Percentiles rank a stretch among this genome's conserved stretches.
These are phyloP conservation scores for Druceiella hillmani DNA, from an alignment of 2,888 invertebrate species.

Conservation along the genomic window DNA sequence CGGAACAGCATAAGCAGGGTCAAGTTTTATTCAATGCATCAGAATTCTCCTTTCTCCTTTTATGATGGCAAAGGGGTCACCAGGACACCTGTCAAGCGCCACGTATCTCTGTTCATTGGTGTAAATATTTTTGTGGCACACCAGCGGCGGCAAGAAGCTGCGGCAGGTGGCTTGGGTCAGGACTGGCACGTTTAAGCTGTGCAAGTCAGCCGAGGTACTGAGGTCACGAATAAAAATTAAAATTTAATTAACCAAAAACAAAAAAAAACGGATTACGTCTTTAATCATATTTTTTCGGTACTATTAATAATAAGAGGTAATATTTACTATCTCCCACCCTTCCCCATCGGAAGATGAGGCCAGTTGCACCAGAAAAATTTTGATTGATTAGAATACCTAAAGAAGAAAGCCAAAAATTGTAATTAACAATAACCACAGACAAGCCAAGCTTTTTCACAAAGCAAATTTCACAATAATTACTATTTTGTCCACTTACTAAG, in stretches of 20 bases:
- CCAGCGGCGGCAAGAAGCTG: constrained; percentile 25
- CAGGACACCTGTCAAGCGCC: constrained; percentile 31
- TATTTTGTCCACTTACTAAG: too few relatives aligned
- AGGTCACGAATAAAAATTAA: constrained; percentile 18
- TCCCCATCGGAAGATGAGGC: constrained; percentile 35
- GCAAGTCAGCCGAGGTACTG: constrained; percentile 25
- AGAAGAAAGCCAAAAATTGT: too few relatives aligned
- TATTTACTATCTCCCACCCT: constrained; percentile 29
- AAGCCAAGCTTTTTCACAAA: too few relatives aligned
- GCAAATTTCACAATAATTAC: too few relatives aligned
- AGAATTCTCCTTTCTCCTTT: constrained; percentile 25
- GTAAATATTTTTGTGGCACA: constrained; percentile 32
- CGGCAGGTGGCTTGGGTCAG: constrained; percentile 29
- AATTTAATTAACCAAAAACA: constrained; percentile 1
- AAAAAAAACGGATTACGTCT: too few relatives aligned
- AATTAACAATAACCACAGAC: too few relatives aligned
- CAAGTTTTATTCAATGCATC: constrained; percentile 25
- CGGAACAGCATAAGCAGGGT: too few relatives aligned
- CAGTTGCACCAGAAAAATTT: constrained; percentile 27
- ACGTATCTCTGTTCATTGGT: constrained; percentile 31
- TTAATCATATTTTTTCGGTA: too few relatives aligned
- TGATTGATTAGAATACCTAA: constrained; percentile 23
- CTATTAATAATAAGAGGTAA: too few relatives aligned
- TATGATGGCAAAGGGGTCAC: constrained; percentile 30
- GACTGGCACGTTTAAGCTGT: constrained; percentile 30